A percentile compares a stretch with the other conserved stretches of the same genome.
Evolutionary conservation across 1,140 invertebrate species (phyloP).

Genomic region (Penaeus indicus): DNA sequence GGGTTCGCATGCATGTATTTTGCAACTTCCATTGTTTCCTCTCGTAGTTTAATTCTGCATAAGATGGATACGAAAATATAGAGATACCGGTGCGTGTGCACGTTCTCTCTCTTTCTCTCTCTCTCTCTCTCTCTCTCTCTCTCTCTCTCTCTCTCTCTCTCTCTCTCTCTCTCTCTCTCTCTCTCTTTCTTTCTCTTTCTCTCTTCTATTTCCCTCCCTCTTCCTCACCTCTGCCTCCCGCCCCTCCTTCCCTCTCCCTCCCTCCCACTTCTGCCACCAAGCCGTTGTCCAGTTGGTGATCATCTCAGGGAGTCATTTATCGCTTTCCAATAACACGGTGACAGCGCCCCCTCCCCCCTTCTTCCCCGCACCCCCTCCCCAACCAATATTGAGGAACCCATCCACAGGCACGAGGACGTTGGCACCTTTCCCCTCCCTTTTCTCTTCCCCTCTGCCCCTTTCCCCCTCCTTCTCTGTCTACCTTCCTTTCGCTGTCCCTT

Average conservation of each 20-base stretch:
- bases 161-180: background rate
- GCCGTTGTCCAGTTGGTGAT: conserved; percentile 39
- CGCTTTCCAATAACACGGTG: conserved; percentile 54
- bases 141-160: conserved; percentile 14
- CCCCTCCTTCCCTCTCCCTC: background rate
- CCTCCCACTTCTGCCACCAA: background rate
- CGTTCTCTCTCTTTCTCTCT: background rate
- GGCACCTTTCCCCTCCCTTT: no score
- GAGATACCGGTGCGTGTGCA: no score
- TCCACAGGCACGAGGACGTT: no score
- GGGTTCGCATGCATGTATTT: no score
- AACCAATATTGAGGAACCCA: no score
- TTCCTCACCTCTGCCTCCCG: background rate
- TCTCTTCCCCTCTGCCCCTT: no score
- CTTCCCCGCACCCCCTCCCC: background rate
- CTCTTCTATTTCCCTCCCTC: background rate
- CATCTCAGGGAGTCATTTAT: conserved; percentile 53
- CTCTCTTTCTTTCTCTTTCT: background rate
- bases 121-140: conserved; percentile 15
- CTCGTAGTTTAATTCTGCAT: no score
- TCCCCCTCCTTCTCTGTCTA: no score
- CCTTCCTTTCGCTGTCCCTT: no score
- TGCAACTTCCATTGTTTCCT: no score
- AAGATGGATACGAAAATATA: no score
- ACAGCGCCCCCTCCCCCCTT: conserved; percentile 24